A percentile compares a stretch with the other conserved stretches of the same genome.
These are phyloP conservation scores for Aricia artaxerxes DNA, from an alignment of 2,888 invertebrate species.

Conservation along the genomic window DNA sequence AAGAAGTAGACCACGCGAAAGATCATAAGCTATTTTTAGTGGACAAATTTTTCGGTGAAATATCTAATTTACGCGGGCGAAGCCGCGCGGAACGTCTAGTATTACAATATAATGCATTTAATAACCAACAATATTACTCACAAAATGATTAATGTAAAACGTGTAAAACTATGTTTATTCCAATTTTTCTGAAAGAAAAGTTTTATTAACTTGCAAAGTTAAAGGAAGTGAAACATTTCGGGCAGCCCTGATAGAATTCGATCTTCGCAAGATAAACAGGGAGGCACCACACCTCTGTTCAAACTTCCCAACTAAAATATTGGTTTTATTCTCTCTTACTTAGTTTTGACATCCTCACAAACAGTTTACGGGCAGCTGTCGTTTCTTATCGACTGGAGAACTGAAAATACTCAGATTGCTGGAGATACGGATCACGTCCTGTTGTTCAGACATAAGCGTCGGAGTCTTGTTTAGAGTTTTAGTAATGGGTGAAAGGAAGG, in stretches of 20 bases:
- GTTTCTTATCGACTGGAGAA: neutral
- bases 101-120: no score
- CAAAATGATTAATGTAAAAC: neutral
- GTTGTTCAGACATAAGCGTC: no score
- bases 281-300: conserved; percentile 35
- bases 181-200: neutral
- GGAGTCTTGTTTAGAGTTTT: no score
- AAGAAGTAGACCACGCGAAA: no score
- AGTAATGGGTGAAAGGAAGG: no score
- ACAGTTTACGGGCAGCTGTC: conserved; percentile 4
- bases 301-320: conserved; percentile 44
- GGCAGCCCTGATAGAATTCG: conserved; percentile 35
- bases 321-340: conserved; percentile 39
- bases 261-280: conserved; percentile 44
- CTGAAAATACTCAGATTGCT: neutral
- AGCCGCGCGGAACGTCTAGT: no score
- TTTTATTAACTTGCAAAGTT: neutral
- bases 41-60: no score
- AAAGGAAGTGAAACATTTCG: neutral
- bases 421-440: no score
- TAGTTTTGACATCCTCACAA: conserved; percentile 32
- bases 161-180: neutral
- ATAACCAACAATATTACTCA: no score
- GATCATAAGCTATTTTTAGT: no score
- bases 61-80: no score